Evolutionary conservation across 1,140 invertebrate species (phyloP).

Genomic region (Sinella curviseta): DNA sequence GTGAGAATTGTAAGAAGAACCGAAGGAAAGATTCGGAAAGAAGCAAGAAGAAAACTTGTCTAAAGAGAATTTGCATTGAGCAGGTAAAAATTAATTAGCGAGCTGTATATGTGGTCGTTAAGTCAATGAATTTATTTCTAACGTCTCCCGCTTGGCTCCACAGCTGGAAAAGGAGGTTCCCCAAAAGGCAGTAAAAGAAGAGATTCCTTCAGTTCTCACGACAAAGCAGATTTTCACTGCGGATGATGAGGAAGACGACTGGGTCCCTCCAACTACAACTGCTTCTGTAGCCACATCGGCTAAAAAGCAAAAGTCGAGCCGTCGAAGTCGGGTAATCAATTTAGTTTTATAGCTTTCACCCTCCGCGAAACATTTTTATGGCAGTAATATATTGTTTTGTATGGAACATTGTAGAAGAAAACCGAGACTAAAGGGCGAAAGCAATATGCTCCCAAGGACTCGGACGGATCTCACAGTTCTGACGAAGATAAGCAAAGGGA

Average conservation of each 20-base stretch:
- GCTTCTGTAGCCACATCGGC: not conserved
- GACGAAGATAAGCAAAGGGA: not conserved
- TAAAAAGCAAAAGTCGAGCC: not conserved
- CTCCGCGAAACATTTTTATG: not conserved
- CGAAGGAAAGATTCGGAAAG: constrained; percentile 73
- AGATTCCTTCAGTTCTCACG: not conserved
- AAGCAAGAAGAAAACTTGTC: constrained; percentile 51
- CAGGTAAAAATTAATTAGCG: constrained; percentile 55
- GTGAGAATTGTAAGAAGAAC: constrained; percentile 74
- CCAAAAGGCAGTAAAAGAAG: constrained; percentile 32
- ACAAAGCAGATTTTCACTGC: not conserved
- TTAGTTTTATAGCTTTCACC: not conserved
- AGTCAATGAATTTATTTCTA: too few species aligned
- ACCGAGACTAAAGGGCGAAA: not conserved
- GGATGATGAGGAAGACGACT: constrained; percentile 16
- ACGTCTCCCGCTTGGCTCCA: too few species aligned
- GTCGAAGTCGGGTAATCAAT: not conserved
- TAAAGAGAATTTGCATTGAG: constrained; percentile 59
- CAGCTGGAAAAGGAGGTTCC: not conserved
- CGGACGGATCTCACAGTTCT: not conserved
- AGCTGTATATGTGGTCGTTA: too few species aligned
- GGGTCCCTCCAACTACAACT: not conserved
- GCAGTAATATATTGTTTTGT: not conserved
- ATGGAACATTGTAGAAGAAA: constrained; percentile 1
- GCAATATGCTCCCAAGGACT: not conserved